Percentiles rank a stretch among this genome's conserved stretches.
Evolutionary conservation across 2,113 vertebrate species (phyloP).

Genomic region (Gymnarchus niloticus): DNA sequence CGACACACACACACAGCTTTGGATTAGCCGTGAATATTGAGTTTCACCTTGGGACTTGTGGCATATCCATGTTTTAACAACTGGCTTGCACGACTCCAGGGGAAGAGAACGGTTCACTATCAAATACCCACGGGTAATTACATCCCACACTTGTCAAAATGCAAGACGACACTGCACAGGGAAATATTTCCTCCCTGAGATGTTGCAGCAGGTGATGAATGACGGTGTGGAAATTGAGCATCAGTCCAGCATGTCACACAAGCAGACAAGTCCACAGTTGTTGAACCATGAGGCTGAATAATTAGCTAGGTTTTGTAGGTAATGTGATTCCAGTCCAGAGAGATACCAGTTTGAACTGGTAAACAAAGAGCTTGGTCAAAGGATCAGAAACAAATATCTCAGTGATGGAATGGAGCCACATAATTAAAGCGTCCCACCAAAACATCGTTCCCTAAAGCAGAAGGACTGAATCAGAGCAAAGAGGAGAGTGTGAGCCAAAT

Average conservation of each 20-base stretch:
- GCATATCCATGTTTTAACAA: constrained; percentile 33
- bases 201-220: constrained; percentile 27
- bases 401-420: not conserved
- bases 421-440: not conserved
- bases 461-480: not conserved
- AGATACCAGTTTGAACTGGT: not conserved
- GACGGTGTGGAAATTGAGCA: constrained; percentile 34
- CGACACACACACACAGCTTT: constrained; percentile 27
- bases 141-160: constrained; percentile 36
- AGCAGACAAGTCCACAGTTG: not conserved
- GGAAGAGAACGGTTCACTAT: constrained; percentile 27
- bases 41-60: constrained; percentile 34
- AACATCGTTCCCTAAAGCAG: not conserved
- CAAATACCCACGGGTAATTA: constrained; percentile 26
- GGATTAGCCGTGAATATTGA: constrained; percentile 29
- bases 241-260: not conserved
- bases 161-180: not conserved
- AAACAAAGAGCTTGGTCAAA: not conserved
- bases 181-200: constrained; percentile 16
- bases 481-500: not conserved
- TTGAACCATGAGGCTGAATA: not conserved
- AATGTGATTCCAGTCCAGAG: not conserved
- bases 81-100: constrained; percentile 15
- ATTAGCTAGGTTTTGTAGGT: constrained; percentile 20
- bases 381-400: not conserved